Evolutionary conservation across 2,797 vertebrate genomes (phyloP).

Genomic region (Oophaga sylvatica): DNA sequence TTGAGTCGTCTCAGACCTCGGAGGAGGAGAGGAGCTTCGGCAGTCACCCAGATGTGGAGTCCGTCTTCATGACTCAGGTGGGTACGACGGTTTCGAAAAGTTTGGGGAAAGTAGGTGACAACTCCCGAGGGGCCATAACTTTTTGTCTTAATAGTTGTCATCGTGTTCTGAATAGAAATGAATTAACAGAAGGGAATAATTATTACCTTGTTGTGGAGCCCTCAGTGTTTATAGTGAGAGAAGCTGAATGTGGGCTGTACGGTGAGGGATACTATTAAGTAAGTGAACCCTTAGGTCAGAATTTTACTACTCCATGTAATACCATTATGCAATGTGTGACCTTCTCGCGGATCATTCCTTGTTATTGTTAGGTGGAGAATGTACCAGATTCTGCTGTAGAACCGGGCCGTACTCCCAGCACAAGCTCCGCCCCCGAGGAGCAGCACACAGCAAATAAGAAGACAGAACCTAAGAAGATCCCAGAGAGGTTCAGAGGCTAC

Average conservation of each 20-base stretch:
- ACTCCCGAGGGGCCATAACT: too few relatives aligned
- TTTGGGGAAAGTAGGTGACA: too few relatives aligned
- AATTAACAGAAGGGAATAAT: too few relatives aligned
- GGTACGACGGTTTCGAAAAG: neutral
- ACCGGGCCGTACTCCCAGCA: neutral
- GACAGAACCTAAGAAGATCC: slow-evolving; percentile 36
- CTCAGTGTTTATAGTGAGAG: too few relatives aligned
- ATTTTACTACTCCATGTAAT: neutral
- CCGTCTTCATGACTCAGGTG: slow-evolving; percentile 87
- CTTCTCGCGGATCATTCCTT: neutral
- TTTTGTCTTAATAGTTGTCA: too few relatives aligned
- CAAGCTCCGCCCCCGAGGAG: neutral
- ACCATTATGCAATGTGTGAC: neutral
- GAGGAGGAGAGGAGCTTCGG: neutral
- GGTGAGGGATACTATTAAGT: neutral
- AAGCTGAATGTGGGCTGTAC: too few relatives aligned
- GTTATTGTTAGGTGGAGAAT: slow-evolving; percentile 69
- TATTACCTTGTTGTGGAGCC: too few relatives aligned
- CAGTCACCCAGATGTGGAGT: slow-evolving; percentile 28
- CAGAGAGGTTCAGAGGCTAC: slow-evolving; percentile 68
- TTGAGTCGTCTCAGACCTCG: neutral
- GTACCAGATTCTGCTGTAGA: slow-evolving; percentile 41
- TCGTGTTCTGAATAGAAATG: too few relatives aligned
- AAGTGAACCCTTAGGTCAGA: neutral
- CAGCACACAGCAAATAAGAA: neutral